Conservation (phyloP, 2,888 invertebrate genomes). For the Apotomis turbidana region DNA sequence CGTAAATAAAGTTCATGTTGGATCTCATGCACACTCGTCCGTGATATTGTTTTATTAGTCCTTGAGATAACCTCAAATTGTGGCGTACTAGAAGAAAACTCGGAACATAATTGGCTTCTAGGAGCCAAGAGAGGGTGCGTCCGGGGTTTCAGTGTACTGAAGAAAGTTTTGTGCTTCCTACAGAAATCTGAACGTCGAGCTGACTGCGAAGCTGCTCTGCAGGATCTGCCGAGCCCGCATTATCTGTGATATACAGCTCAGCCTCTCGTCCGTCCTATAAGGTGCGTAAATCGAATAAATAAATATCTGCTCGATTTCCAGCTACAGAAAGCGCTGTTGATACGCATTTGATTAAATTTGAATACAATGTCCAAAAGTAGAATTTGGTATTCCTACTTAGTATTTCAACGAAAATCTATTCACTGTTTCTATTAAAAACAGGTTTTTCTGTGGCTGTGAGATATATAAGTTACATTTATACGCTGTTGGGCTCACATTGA, state of each 20-base stretch:
- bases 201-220: conserved; percentile 79
- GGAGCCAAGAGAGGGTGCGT: neutral
- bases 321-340: conserved; percentile 7
- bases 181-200: conserved; percentile 77
- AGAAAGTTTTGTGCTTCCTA: conserved; percentile 45
- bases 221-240: conserved; percentile 83
- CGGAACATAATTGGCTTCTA: neutral
- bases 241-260: conserved; percentile 85
- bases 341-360: conserved; percentile 26
- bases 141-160: conserved; percentile 4
- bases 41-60: conserved; percentile 46
- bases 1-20: conserved; percentile 54
- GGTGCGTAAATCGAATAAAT: conserved; percentile 55
- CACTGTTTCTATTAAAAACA: neutral
- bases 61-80: conserved; percentile 73
- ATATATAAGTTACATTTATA: conserved; percentile 9
- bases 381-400: neutral
- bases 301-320: neutral
- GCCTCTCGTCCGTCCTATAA: conserved; percentile 85
- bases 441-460: conserved; percentile 18
- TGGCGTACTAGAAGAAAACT: conserved; percentile 23
- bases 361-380: conserved; percentile 19
- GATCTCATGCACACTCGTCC: conserved; percentile 43
- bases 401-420: neutral
- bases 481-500: conserved; percentile 17